Percentiles rank a stretch among this genome's conserved stretches.
Evolutionary conservation across 2,797 vertebrate genomes (phyloP).

Genomic region (Selene dorsalis): DNA sequence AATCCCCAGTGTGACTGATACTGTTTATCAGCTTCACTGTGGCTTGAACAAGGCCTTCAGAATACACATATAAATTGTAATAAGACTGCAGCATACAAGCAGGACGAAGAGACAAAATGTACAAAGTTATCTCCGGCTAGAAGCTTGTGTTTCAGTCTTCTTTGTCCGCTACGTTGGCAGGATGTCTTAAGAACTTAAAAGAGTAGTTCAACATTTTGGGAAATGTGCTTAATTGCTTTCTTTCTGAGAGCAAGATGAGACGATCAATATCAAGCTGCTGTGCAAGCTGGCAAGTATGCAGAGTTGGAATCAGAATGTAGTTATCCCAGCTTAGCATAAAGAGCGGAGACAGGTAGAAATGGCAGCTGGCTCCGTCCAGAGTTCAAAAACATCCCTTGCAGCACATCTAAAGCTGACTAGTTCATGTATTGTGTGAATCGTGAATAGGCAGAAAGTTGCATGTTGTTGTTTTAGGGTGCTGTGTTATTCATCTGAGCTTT

Average conservation of each 20-base stretch:
- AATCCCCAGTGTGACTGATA: slow-evolving; percentile 65
- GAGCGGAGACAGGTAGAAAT: neutral
- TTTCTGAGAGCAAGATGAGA: neutral
- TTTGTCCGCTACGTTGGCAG: neutral
- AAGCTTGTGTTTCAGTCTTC: neutral
- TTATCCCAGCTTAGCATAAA: neutral
- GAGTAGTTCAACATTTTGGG: neutral
- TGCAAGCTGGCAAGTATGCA: neutral
- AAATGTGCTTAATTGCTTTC: neutral
- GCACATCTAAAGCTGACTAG: neutral
- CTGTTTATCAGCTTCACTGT: slow-evolving; percentile 51
- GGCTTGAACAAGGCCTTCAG: slow-evolving; percentile 44
- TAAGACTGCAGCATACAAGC: slow-evolving; percentile 2
- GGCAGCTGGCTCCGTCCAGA: neutral
- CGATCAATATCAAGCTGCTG: neutral
- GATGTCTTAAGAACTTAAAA: neutral
- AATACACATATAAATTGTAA: slow-evolving; percentile 30
- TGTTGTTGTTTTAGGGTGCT: neutral
- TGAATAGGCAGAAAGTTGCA: neutral
- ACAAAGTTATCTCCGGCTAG: neutral
- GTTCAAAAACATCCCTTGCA: neutral
- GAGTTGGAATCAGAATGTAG: neutral
- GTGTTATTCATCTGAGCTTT: neutral
- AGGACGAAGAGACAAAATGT: neutral
- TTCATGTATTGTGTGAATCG: neutral